These are phyloP conservation scores for Erebia ligea DNA, from an alignment of 2,888 invertebrate genomes.

Conservation along the genomic window DNA sequence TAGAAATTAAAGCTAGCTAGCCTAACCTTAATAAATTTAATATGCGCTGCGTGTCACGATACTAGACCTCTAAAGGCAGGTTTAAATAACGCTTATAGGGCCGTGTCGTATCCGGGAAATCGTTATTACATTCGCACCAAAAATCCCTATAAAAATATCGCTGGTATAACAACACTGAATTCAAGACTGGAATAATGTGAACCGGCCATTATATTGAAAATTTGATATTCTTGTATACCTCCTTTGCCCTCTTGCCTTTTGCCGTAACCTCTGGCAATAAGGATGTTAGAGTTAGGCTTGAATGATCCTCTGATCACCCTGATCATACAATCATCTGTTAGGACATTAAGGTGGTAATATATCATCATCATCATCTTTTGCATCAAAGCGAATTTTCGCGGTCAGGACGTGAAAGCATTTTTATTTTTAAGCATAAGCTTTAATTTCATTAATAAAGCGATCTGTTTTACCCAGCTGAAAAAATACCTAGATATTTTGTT, in stretches of 20 bases:
- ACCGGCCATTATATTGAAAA: not conserved
- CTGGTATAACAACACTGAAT: not conserved
- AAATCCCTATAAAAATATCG: not conserved
- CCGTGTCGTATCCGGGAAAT: no score
- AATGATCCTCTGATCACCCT: conserved; percentile 65
- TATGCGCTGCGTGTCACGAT: no score
- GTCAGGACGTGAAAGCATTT: not conserved
- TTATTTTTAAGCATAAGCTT: not conserved
- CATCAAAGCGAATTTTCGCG: not conserved
- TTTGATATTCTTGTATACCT: conserved; percentile 29
- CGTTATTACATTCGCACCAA: no score
- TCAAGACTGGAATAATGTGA: not conserved
- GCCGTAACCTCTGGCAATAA: conserved; percentile 69
- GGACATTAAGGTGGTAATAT: not conserved
- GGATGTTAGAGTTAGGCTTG: conserved; percentile 63
- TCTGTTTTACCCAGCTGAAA: no score
- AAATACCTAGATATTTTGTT: no score
- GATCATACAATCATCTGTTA: conserved; percentile 48
- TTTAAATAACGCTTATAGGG: no score
- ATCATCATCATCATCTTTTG: not conserved
- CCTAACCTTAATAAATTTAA: no score
- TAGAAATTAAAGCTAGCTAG: no score
- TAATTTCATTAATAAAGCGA: no score
- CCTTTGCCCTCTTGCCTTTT: conserved; percentile 44
- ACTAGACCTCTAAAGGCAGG: no score